Evolutionary conservation across 2,797 vertebrate genomes (phyloP).

Genomic region (Scyliorhinus canicula): DNA sequence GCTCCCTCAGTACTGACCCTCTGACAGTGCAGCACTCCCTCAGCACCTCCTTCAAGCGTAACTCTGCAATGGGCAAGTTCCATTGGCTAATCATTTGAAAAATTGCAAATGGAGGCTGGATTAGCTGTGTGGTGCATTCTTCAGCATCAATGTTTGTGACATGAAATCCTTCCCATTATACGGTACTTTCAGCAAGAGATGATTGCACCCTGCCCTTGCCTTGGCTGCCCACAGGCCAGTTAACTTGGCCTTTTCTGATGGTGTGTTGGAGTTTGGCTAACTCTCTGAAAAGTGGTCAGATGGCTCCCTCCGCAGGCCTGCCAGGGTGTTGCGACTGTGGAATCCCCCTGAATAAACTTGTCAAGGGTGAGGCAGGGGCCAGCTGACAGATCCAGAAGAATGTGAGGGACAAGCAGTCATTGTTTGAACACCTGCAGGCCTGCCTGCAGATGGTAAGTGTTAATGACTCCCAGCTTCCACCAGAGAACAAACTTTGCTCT

Average conservation of each 20-base stretch:
- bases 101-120: not conserved
- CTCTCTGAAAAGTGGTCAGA: not conserved
- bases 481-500: conserved; percentile 11
- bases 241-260: too few relatives aligned
- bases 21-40: too few relatives aligned
- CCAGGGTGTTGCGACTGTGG: too few relatives aligned
- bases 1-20: too few relatives aligned
- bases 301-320: not conserved
- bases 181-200: not conserved
- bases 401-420: conserved; percentile 14
- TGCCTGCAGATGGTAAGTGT: conserved; percentile 32
- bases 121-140: too few relatives aligned
- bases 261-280: not conserved
- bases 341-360: not conserved
- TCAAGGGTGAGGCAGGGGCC: not conserved
- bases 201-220: not conserved
- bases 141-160: too few relatives aligned
- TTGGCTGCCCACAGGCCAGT: not conserved
- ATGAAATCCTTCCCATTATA: too few relatives aligned
- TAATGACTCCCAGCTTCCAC: not conserved
- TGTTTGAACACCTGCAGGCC: conserved; percentile 37
- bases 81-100: too few relatives aligned
- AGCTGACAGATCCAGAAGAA: not conserved
- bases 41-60: too few relatives aligned
- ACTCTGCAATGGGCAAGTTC: not conserved